A percentile compares a stretch with the other conserved stretches of the same genome.
These are phyloP conservation scores for Pristionchus entomophagus DNA, from an alignment of 2,888 invertebrate species.

Conservation along the genomic window DNA sequence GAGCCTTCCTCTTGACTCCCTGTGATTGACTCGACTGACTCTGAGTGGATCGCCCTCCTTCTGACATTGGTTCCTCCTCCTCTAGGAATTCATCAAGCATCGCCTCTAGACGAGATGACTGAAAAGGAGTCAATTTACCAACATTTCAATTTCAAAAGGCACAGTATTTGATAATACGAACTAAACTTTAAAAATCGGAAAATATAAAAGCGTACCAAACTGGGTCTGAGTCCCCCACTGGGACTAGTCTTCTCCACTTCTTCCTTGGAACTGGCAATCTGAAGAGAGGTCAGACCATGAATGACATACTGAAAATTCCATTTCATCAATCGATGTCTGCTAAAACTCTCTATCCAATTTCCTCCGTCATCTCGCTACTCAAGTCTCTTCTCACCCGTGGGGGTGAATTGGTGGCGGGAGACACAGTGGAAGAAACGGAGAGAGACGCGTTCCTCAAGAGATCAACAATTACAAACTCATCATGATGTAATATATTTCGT, in stretches of 20 bases:
- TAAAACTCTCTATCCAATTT: no score
- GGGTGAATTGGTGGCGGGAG: background rate
- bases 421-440: background rate
- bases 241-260: background rate
- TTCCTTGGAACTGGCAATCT: background rate
- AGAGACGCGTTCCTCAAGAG: background rate
- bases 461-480: background rate
- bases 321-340: no score
- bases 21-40: background rate
- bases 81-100: background rate
- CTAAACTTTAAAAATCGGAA: no score
- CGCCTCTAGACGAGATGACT: conserved; percentile 21
- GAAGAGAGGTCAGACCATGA: background rate
- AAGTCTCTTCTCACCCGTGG: background rate
- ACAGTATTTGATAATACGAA: no score
- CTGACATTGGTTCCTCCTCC: background rate
- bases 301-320: no score
- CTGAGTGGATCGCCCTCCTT: background rate
- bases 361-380: no score
- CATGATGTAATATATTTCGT: no score
- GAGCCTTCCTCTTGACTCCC: conserved; percentile 23
- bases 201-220: no score
- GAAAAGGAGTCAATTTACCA: background rate
- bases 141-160: no score
- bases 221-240: background rate